Percentiles rank a stretch among this genome's conserved stretches.
Conservation (phyloP, 2,113 vertebrate species). For the Turnix velox region DNA sequence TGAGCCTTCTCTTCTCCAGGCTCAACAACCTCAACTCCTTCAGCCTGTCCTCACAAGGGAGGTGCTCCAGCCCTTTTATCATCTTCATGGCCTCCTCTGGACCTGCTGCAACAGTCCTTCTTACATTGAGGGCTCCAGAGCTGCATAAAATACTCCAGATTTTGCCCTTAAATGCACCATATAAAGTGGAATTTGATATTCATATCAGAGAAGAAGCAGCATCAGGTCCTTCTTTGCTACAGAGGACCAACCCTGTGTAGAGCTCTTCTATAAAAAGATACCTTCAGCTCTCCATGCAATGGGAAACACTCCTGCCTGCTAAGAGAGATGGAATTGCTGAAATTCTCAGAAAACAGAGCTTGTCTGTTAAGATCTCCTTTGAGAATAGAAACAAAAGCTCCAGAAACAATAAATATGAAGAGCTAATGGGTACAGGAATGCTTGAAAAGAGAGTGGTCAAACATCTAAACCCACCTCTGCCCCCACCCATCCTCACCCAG, state of each 20-base stretch:
- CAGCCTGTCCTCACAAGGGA: too few species aligned
- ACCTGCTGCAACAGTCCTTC: too few species aligned
- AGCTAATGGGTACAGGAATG: slow-evolving; percentile 1
- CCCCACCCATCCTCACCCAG: background rate
- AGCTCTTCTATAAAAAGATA: background rate
- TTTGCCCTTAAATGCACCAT: background rate
- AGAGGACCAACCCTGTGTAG: background rate
- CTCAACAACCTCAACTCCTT: too few species aligned
- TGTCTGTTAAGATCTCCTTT: background rate
- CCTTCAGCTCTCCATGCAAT: background rate
- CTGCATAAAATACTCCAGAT: too few species aligned
- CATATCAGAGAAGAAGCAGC: background rate
- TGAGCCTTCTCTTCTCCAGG: too few species aligned
- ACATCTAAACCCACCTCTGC: background rate
- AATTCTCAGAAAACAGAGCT: background rate
- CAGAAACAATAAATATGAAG: background rate
- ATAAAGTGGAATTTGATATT: background rate
- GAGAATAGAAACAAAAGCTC: background rate
- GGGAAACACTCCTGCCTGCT: background rate
- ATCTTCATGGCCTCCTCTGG: too few species aligned
- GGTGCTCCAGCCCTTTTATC: too few species aligned
- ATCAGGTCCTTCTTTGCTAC: background rate
- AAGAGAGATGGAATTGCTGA: background rate
- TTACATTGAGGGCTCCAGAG: too few species aligned
- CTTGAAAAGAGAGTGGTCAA: slow-evolving; percentile 19